A percentile compares a stretch with the other conserved stretches of the same genome.
These are phyloP conservation scores for Brassicogethes aeneus DNA, from an alignment of 2,888 invertebrate genomes.

Conservation along the genomic window DNA sequence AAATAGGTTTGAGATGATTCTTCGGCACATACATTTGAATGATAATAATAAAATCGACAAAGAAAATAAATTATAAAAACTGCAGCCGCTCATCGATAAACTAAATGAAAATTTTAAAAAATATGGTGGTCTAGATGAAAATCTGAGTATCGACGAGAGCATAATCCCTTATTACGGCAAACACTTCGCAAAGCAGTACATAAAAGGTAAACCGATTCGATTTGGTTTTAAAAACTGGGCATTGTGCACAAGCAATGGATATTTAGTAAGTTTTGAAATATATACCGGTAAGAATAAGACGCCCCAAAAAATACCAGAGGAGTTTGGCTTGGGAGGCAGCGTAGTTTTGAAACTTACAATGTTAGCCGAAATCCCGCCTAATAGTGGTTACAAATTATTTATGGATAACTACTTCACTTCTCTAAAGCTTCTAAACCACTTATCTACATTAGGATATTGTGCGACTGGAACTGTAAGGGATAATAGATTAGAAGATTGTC, in stretches of 20 bases:
- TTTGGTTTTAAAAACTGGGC: constrained; percentile 20
- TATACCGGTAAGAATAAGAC: constrained; percentile 16
- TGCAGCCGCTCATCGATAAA: constrained; percentile 10
- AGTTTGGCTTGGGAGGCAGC: constrained; percentile 7
- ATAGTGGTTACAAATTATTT: constrained; percentile 2
- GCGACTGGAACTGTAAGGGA: background rate
- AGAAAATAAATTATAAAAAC: constrained; percentile 13
- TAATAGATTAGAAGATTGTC: background rate
- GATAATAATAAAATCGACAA: too few relatives aligned
- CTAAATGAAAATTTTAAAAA: constrained; percentile 11
- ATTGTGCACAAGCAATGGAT: constrained; percentile 16
- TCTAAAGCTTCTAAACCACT: background rate
- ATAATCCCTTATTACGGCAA: constrained; percentile 16
- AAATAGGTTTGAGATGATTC: constrained; percentile 5
- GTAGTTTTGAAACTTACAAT: constrained; percentile 1
- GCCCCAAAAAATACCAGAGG: background rate
- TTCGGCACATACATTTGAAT: constrained; percentile 4
- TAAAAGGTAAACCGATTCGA: constrained; percentile 16
- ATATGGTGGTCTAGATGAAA: constrained; percentile 14
- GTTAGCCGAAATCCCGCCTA: background rate
- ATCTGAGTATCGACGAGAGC: too few relatives aligned
- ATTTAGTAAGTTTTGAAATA: constrained; percentile 18
- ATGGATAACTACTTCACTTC: background rate
- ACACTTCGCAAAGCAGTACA: constrained; percentile 17
- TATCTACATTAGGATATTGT: background rate